These are phyloP conservation scores for Aphidius colemani DNA, from an alignment of 2,888 invertebrate species.

Conservation along the genomic window DNA sequence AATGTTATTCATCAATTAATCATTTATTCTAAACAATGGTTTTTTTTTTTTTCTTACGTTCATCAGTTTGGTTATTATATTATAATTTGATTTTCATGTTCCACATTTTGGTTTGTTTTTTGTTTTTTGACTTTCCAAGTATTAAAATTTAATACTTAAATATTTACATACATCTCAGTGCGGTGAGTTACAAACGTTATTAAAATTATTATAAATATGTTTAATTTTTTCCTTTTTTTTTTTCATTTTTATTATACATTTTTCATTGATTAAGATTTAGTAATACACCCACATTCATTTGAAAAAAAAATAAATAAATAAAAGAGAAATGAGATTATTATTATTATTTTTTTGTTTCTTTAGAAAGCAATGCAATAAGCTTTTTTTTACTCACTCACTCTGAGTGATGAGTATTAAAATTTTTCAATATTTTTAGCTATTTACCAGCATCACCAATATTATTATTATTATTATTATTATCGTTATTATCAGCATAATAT, in stretches of 20 bases:
- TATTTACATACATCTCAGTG: conserved; percentile 51
- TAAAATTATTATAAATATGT: conserved; percentile 59
- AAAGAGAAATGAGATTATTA: neutral
- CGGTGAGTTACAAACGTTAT: conserved; percentile 57
- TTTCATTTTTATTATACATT: conserved; percentile 40
- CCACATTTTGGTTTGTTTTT: conserved; percentile 34
- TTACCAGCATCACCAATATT: conserved; percentile 35
- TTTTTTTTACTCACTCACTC: conserved; percentile 31
- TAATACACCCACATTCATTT: conserved; percentile 45
- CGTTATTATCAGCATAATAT: no score
- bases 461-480: conserved; percentile 19
- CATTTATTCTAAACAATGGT: conserved; percentile 60
- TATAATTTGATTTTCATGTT: conserved; percentile 45
- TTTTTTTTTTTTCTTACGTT: conserved; percentile 51
- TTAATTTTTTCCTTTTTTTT: conserved; percentile 44
- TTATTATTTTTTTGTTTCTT: no score
- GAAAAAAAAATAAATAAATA: conserved; percentile 22
- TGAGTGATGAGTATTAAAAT: conserved; percentile 26
- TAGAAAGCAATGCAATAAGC: conserved; percentile 29
- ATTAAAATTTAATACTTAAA: conserved; percentile 40
- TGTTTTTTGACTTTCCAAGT: conserved; percentile 41
- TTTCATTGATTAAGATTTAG: conserved; percentile 36
- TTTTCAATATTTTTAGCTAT: conserved; percentile 31
- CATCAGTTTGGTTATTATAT: conserved; percentile 46
- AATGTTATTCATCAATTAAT: conserved; percentile 55